phyloP scores from a whole-genome alignment of 2,888 invertebrate species.

The Xylota segnis region DNA sequence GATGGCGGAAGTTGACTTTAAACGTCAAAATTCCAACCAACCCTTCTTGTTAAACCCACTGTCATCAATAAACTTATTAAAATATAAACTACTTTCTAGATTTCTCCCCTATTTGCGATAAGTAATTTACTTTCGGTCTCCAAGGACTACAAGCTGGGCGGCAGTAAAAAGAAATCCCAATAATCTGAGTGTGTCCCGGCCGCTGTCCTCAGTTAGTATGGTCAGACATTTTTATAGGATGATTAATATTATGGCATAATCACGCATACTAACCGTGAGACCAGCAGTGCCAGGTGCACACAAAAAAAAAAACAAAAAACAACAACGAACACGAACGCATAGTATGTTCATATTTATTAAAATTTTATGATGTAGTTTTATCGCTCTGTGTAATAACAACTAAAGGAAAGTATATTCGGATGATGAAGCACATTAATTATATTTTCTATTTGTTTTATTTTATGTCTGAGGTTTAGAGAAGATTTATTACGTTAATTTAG shows the following conservation, averaged over 20 bases:
- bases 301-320: no score
- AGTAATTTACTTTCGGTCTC: background rate
- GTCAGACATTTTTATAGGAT: constrained; percentile 1
- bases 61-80: no score
- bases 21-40: no score
- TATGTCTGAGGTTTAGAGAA: background rate
- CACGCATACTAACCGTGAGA: background rate
- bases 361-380: background rate
- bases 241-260: background rate
- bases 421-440: background rate
- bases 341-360: constrained; percentile 4
- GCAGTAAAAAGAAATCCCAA: background rate
- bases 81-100: no score
- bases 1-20: no score
- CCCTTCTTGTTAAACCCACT: no score
- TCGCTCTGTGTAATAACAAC: background rate
- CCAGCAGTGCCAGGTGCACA: background rate
- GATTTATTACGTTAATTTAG: background rate
- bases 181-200: background rate
- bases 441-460: constrained; percentile 3
- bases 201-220: background rate
- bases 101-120: no score
- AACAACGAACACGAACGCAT: background rate
- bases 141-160: background rate
- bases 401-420: background rate